Evolutionary conservation across 2,888 invertebrate genomes (phyloP).

Genomic region (Prosapia bicincta): DNA sequence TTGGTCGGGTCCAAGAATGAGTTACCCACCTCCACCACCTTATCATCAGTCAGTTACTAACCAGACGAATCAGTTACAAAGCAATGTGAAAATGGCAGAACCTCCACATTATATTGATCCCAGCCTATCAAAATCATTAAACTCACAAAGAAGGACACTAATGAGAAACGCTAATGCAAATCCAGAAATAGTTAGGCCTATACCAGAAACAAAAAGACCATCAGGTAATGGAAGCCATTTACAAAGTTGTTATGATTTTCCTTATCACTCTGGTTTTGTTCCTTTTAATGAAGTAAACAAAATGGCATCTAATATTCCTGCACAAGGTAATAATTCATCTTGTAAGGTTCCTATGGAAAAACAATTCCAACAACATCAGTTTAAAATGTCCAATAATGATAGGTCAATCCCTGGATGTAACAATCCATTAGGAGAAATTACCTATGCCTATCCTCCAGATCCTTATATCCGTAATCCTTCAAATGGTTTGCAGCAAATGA

Average conservation of each 20-base stretch:
- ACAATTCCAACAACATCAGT: conserved; percentile 21
- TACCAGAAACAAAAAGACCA: conserved; percentile 18
- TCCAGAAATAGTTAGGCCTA: conserved; percentile 16
- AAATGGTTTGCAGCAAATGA: conserved; percentile 4
- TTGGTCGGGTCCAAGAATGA: conserved; percentile 14
- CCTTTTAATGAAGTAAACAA: conserved; percentile 21
- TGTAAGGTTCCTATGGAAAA: conserved; percentile 21
- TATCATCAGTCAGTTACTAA: conserved; percentile 21
- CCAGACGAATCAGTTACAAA: conserved; percentile 16
- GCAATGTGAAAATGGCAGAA: conserved; percentile 18
- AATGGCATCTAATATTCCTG: not conserved
- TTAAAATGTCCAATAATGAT: conserved; percentile 9
- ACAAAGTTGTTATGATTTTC: conserved; percentile 23
- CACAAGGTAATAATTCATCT: conserved; percentile 5
- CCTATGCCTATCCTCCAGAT: conserved; percentile 9
- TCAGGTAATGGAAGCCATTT: not conserved
- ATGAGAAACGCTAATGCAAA: not conserved
- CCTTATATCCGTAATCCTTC: conserved; percentile 1
- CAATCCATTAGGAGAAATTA: conserved; percentile 13
- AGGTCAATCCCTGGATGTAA: conserved; percentile 11
- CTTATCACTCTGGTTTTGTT: conserved; percentile 17
- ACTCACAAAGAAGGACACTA: not conserved
- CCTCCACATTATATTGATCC: conserved; percentile 16
- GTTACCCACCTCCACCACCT: conserved; percentile 17
- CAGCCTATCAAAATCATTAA: not conserved